These are phyloP conservation scores for Sialis fuliginosa DNA, from an alignment of 2,888 invertebrate species.

Conservation along the genomic window DNA sequence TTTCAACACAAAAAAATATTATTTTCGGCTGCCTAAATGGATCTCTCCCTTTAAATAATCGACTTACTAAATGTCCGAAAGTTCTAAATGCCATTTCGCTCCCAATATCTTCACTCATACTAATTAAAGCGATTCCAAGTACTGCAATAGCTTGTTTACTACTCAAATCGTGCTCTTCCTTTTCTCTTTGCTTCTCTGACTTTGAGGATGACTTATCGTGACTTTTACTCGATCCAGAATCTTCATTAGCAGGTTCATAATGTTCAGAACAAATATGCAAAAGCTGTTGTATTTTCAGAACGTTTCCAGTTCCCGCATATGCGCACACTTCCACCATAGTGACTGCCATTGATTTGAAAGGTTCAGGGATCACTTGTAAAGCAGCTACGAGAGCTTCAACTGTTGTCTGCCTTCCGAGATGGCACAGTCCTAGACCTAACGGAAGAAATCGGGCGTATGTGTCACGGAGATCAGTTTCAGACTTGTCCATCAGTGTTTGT, in stretches of 20 bases:
- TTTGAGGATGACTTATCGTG: constrained; percentile 2
- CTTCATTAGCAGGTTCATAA: constrained; percentile 49
- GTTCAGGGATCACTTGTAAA: constrained; percentile 81
- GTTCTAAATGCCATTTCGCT: constrained; percentile 95
- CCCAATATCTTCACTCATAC: constrained; percentile 98
- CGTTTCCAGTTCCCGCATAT: constrained; percentile 98
- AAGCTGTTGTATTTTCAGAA: constrained; percentile 93
- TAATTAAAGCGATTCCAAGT: constrained; percentile 90
- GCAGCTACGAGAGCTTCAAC: constrained; percentile 87
- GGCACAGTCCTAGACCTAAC: constrained; percentile 59
- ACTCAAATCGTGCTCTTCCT: constrained; percentile 46
- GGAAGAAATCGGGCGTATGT: constrained; percentile 61
- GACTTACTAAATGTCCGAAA: constrained; percentile 71
- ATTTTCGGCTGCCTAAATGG: too few relatives aligned
- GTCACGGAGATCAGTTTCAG: constrained; percentile 39
- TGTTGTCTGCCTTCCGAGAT: constrained; percentile 60
- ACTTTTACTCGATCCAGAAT: constrained; percentile 12
- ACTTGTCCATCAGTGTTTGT: constrained; percentile 46
- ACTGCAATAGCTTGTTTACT: constrained; percentile 92
- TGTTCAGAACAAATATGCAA: constrained; percentile 97
- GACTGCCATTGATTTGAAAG: constrained; percentile 87
- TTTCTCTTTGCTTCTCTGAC: constrained; percentile 4
- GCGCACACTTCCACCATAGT: constrained; percentile 96
- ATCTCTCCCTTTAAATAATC: not conserved
- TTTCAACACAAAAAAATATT: constrained; percentile 1